phyloP scores from a whole-genome alignment of 2,888 invertebrate genomes.

The Emmelina monodactyla region DNA sequence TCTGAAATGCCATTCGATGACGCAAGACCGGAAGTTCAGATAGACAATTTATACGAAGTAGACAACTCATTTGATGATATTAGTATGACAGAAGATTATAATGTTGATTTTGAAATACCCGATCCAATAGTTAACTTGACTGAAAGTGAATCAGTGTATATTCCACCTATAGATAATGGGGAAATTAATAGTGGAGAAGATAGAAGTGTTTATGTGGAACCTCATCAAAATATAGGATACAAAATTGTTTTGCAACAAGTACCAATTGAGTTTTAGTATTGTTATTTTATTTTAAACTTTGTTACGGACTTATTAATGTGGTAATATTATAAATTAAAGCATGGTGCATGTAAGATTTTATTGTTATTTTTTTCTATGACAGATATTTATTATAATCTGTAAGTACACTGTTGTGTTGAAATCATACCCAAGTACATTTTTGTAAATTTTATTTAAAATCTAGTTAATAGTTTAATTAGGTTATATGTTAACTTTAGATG shows the following conservation, averaged over 20 bases:
- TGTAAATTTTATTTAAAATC: no score
- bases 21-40: slow-evolving; percentile 36
- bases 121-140: slow-evolving; percentile 37
- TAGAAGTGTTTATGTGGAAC: not conserved
- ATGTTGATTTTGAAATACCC: slow-evolving; percentile 45
- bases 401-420: no score
- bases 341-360: no score
- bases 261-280: slow-evolving; percentile 50
- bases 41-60: slow-evolving; percentile 29
- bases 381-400: no score
- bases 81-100: slow-evolving; percentile 36
- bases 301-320: no score
- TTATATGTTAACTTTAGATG: no score
- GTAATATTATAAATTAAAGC: no score
- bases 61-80: slow-evolving; percentile 23
- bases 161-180: not conserved
- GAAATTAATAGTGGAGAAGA: not conserved
- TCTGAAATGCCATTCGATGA: slow-evolving; percentile 41
- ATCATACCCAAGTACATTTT: no score
- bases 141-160: slow-evolving; percentile 23
- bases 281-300: no score
- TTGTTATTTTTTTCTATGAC: no score
- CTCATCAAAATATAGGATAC: slow-evolving; percentile 25
- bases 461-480: no score
- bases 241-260: slow-evolving; percentile 46